A percentile compares a stretch with the other conserved stretches of the same genome.
These are phyloP conservation scores for Orthonychiurus folsomi DNA, from an alignment of 2,888 invertebrate genomes.

Conservation along the genomic window DNA sequence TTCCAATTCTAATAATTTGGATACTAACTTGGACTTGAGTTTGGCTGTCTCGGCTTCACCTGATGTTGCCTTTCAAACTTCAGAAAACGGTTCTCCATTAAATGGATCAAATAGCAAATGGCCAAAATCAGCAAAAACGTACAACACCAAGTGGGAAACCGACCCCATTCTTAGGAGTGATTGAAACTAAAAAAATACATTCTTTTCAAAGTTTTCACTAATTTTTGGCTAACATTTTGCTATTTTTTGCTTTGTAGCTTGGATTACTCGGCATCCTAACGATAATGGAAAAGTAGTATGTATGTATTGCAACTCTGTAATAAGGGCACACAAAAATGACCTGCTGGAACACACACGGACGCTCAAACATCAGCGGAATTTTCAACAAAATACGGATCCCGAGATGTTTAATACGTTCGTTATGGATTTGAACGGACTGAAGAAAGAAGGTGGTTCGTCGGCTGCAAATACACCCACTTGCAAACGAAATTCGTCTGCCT, in stretches of 20 bases:
- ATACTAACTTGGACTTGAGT: background rate
- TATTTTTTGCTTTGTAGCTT: constrained; percentile 16
- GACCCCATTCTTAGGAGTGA: constrained; percentile 27
- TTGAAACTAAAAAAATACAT: background rate
- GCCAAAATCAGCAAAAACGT: constrained; percentile 24
- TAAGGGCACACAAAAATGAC: constrained; percentile 32
- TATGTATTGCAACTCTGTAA: constrained; percentile 22
- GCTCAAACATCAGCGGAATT: constrained; percentile 27
- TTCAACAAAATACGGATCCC: constrained; percentile 19
- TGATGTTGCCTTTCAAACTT: too few species aligned
- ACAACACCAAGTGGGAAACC: constrained; percentile 27
- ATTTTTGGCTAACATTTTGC: background rate
- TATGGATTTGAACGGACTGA: constrained; percentile 21
- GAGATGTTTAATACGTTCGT: constrained; percentile 24
- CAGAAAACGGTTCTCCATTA: too few species aligned
- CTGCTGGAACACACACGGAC: constrained; percentile 29
- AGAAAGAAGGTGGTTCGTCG: too few species aligned
- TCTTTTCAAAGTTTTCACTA: background rate
- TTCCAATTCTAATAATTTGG: background rate
- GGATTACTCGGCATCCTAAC: constrained; percentile 25
- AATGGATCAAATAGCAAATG: too few species aligned
- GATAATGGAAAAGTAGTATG: constrained; percentile 26
- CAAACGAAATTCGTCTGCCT: too few species aligned
- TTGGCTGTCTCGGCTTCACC: too few species aligned
- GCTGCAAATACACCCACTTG: too few species aligned